phyloP scores from a whole-genome alignment of 2,888 invertebrate species.

The Ophonus ardosiacus region DNA sequence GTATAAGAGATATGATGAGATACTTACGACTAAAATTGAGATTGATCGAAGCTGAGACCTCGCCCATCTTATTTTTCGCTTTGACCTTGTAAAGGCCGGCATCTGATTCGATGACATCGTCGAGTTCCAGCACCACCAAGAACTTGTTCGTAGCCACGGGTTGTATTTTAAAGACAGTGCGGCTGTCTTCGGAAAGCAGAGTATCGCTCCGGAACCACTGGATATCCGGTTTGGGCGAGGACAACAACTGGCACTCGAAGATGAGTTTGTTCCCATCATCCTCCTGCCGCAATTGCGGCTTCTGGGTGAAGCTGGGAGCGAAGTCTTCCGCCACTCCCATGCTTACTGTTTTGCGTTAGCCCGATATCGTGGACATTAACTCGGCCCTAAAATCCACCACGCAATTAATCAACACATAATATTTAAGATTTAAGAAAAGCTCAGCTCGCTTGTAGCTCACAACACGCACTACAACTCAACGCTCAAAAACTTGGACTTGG shows the following conservation, averaged over 20 bases:
- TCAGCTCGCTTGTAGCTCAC: neutral
- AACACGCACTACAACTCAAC: slow-evolving; percentile 11
- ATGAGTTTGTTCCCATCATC: slow-evolving; percentile 96
- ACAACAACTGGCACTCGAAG: slow-evolving; percentile 94
- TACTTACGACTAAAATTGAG: slow-evolving; percentile 98
- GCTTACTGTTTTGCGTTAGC: slow-evolving; percentile 71
- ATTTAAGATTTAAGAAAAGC: too few relatives aligned
- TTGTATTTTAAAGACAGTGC: slow-evolving; percentile 93
- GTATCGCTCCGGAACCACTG: slow-evolving; percentile 95
- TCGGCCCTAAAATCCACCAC: slow-evolving; percentile 71
- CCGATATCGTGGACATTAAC: slow-evolving; percentile 74
- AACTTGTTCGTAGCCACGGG: slow-evolving; percentile 91
- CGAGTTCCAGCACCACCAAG: slow-evolving; percentile 93
- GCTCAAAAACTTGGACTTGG: neutral
- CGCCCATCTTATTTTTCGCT: slow-evolving; percentile 97
- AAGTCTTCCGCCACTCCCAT: slow-evolving; percentile 96
- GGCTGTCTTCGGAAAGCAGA: slow-evolving; percentile 88
- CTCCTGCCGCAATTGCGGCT: slow-evolving; percentile 97
- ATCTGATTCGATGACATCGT: slow-evolving; percentile 96
- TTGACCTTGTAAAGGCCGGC: slow-evolving; percentile 98
- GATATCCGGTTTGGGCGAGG: slow-evolving; percentile 93
- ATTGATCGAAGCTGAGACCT: slow-evolving; percentile 97
- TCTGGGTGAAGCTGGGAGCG: slow-evolving; percentile 99
- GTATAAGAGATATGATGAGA: slow-evolving; percentile 47
- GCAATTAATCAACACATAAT: slow-evolving; percentile 24